Conservation (phyloP, 2,113 vertebrate genomes). For the Thunnus maccoyii region DNA sequence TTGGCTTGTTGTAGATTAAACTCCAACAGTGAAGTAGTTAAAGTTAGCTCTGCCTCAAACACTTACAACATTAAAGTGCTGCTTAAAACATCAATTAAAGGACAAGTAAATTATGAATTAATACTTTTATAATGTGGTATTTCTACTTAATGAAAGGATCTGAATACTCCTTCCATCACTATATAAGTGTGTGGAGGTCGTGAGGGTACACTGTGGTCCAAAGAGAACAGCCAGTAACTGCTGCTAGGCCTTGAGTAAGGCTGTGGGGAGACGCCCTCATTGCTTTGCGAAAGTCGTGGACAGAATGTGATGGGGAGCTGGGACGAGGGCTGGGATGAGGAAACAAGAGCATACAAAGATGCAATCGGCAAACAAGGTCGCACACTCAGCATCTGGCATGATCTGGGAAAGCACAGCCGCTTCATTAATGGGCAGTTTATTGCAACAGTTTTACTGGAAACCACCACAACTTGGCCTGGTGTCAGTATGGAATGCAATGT, state of each 20-base stretch:
- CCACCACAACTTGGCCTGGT: slow-evolving; percentile 30
- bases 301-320: slow-evolving; percentile 37
- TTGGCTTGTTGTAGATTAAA: neutral
- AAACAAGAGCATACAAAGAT: slow-evolving; percentile 56
- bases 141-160: neutral
- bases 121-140: neutral
- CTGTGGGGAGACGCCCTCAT: slow-evolving; percentile 23
- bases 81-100: neutral
- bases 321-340: slow-evolving; percentile 32
- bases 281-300: slow-evolving; percentile 48
- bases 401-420: slow-evolving; percentile 28
- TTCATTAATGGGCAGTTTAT: slow-evolving; percentile 47
- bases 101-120: neutral
- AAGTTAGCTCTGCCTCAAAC: neutral
- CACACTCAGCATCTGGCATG: slow-evolving; percentile 62
- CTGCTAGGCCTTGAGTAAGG: slow-evolving; percentile 41
- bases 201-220: slow-evolving; percentile 15
- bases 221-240: slow-evolving; percentile 29
- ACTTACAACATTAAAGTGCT: no score
- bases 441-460: slow-evolving; percentile 64
- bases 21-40: neutral
- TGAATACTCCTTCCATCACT: neutral
- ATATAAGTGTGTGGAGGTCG: slow-evolving; percentile 1
- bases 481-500: slow-evolving; percentile 23
- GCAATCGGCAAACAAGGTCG: slow-evolving; percentile 28